These are phyloP conservation scores for Muntiacus muntjak DNA, from an alignment of 2,113 vertebrate species.

Conservation along the genomic window DNA sequence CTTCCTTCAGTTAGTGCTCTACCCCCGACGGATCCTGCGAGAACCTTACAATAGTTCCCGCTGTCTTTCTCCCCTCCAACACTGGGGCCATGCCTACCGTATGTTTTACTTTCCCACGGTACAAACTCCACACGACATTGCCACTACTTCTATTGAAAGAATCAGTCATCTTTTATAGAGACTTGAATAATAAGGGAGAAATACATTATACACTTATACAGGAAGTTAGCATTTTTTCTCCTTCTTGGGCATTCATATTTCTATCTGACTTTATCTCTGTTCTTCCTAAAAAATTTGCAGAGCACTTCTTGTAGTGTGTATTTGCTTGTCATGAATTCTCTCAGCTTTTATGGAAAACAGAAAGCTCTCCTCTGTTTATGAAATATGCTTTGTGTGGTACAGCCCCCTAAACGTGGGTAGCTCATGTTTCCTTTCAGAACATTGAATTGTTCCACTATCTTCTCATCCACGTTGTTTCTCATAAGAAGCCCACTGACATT, in stretches of 20 bases:
- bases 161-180: neutral
- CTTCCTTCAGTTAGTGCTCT: neutral
- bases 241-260: neutral
- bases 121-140: neutral
- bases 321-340: neutral
- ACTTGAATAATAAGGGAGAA: neutral
- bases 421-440: neutral
- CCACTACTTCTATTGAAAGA: neutral
- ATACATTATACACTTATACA: too few relatives aligned
- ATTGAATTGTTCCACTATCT: neutral
- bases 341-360: neutral
- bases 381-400: neutral
- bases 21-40: accelerated
- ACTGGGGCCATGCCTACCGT: accelerated
- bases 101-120: neutral
- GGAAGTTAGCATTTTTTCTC: neutral
- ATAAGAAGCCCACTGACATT: neutral
- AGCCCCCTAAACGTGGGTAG: neutral
- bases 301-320: neutral
- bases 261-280: neutral
- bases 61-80: neutral
- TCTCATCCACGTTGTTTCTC: neutral
- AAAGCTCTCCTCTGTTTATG: neutral
- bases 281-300: neutral
- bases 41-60: accelerated